Conservation (phyloP, 2,113 vertebrate species). For the Xenopus laevis region DNA sequence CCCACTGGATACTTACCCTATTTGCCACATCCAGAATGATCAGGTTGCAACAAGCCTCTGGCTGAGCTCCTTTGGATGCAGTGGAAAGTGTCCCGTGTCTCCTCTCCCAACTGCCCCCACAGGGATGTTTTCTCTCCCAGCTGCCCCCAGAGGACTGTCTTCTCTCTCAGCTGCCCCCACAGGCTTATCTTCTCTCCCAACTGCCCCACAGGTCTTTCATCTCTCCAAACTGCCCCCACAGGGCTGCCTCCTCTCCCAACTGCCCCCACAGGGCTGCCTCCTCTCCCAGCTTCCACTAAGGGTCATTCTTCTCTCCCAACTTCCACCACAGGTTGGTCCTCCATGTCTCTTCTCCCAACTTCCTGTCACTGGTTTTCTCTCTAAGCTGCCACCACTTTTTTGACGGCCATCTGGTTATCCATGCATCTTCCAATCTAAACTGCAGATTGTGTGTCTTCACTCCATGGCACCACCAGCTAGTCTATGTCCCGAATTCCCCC, state of each 20-base stretch:
- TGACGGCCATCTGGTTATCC: slow-evolving; percentile 67
- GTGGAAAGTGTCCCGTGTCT: slow-evolving; percentile 63
- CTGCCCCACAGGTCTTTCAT: no score
- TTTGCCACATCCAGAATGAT: slow-evolving; percentile 87
- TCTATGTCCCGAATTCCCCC: slow-evolving; percentile 70
- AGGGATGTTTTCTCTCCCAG: slow-evolving; percentile 75
- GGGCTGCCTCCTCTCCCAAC: slow-evolving; percentile 68
- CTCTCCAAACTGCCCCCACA: slow-evolving; percentile 59
- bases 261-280: slow-evolving; percentile 60
- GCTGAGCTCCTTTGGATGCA: slow-evolving; percentile 86
- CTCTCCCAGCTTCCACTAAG: no score
- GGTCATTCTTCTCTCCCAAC: slow-evolving; percentile 62
- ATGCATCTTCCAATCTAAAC: slow-evolving; percentile 83
- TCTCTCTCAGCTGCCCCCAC: slow-evolving; percentile 79
- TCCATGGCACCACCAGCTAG: slow-evolving; percentile 79
- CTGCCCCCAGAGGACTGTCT: slow-evolving; percentile 69
- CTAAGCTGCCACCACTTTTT: slow-evolving; percentile 57
- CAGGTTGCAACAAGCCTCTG: slow-evolving; percentile 92
- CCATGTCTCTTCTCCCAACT: slow-evolving; percentile 70
- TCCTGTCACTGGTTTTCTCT: slow-evolving; percentile 53
- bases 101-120: slow-evolving; percentile 70
- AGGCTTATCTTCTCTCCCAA: slow-evolving; percentile 67
- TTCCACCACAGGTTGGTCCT: slow-evolving; percentile 54
- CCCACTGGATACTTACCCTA: slow-evolving; percentile 66
- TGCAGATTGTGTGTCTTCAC: slow-evolving; percentile 89